Evolutionary conservation across 2,888 invertebrate species (phyloP), one percentile per base, ranked within the genome.

Genomic region (Rotaria macrura): DNA sequence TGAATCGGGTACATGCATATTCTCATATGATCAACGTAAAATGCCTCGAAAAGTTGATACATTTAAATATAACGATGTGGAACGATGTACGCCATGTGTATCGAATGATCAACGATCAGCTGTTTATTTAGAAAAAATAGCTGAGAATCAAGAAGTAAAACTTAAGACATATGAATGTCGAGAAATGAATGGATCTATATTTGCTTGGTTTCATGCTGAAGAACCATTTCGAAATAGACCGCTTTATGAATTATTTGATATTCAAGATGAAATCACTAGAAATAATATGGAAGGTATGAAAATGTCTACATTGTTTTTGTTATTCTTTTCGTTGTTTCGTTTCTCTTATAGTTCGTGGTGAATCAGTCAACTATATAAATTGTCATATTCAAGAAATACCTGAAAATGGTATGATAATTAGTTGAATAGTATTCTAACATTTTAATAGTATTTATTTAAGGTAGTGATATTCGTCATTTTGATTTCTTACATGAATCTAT

Each of bases 331-430:
- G n/a, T n/a, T n/a, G n/a, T n/a, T n/a, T n/a, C n/a, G n/a, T n/a
- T n/a, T n/a, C n/a, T n/a, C 20, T 25, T 43, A 5, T n/a, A 79
- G 79, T 6, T 49, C 72, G 86, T 55, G 86, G 86, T 29, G 86
- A 84, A 40, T 84, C 84, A 17, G 84, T 86, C 10, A 86, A 86
- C 49, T 86, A 52, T 83, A 84, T 86, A 2, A 86, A 86, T 43
- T 84, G 86, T 65, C 86, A 86, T 55, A 43, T 86, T 52, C 86
- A 86, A 54, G 86, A 86, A 86, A 84, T 86, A 20, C 86, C 86
- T n/a, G 86, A 86, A 49, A 86, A 86, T 52, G 86, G 86, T 2
- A 84, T 84, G n/a, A n/a, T n/a, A n/a, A n/a, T n/a, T n/a, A n/a
- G n/a, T n/a, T n/a, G n/a, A n/a, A n/a, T n/a, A n/a, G n/a, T n/a